Evolutionary conservation across 2,888 invertebrate species (phyloP), one percentile per base, ranked within the genome.

Genomic region (Iphiclides podalirius): DNA sequence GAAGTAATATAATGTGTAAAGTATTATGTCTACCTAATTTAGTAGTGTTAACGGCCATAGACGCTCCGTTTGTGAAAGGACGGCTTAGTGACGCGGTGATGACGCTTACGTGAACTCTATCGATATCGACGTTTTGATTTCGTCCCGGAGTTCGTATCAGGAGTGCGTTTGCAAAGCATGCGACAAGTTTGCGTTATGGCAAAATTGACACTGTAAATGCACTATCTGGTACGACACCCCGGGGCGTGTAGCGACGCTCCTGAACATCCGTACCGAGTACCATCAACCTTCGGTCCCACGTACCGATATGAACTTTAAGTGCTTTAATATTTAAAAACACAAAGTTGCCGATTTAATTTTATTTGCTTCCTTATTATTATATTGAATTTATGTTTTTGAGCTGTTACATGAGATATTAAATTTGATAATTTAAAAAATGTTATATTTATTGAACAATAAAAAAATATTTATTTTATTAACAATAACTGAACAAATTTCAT

Each of bases 211-310:
- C 93, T 98, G 98, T 98, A 98, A 98, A 98, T 98, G 98, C 98
- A 98, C 97, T 96, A 97, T 98, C 97, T 97, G 97, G 98, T 98
- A 98, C 97, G 96, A 96, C 96, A 96, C 94, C 93, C 95, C 93
- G 92, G 90, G 85, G 90, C 88, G 91, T 90, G 73, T 78, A 72
- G 73, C 87, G 67, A 73, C 86, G 84, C 66, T 79, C 75, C 79
- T 69, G 79, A n/a, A 62, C 67, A 65, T 64, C 74, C 71, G 60
- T 64, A 63, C 67, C 68, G 69, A 70, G 68, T 65, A 60, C 58
- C 66, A 55, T 63, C 58, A 52, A 12, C 31, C 3, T 60, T 53
- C 66, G 72, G 63, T 71, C 67, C 60, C 56, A 53, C 61, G 64
- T 68, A 71, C 66, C 66, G 49, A 68, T 69, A 78, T 55, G 74